A percentile compares a stretch with the other conserved stretches of the same genome.
Evolutionary conservation across 2,797 vertebrate species (phyloP).

Genomic region (Mus minutoides): DNA sequence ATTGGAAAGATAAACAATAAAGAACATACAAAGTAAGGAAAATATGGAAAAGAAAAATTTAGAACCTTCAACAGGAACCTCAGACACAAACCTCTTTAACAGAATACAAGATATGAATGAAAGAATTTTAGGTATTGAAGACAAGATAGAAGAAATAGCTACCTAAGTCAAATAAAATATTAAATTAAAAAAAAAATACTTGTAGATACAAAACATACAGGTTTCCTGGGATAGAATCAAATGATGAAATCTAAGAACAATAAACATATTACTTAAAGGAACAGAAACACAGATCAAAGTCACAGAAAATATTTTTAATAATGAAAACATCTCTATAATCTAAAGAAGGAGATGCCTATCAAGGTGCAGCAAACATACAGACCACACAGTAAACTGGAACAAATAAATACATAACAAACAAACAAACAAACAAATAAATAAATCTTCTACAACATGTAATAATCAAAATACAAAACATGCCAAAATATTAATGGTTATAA

Average conservation of each 20-base stretch:
- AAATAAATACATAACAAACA: background rate
- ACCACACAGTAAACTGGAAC: too few relatives aligned
- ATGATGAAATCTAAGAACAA: background rate
- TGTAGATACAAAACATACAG: background rate
- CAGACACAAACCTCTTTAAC: background rate
- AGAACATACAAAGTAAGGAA: background rate
- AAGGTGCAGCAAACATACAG: background rate
- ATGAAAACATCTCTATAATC: background rate
- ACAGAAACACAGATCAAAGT: background rate
- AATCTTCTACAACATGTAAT: background rate
- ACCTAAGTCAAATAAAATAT: background rate
- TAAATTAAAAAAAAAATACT: background rate
- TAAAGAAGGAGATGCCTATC: background rate
- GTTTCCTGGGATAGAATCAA: background rate
- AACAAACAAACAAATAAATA: too few relatives aligned
- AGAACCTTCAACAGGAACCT: background rate
- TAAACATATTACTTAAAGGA: background rate
- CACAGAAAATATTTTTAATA: background rate
- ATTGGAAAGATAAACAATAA: background rate
- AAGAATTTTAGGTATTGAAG: background rate
- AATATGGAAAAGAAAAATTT: background rate
- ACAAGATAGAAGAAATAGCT: background rate
- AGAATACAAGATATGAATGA: background rate
- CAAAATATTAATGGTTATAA: background rate
- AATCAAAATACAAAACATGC: background rate